These are phyloP conservation scores for Acanthosepion lycidas DNA, from an alignment of 2,888 invertebrate genomes.

Conservation along the genomic window DNA sequence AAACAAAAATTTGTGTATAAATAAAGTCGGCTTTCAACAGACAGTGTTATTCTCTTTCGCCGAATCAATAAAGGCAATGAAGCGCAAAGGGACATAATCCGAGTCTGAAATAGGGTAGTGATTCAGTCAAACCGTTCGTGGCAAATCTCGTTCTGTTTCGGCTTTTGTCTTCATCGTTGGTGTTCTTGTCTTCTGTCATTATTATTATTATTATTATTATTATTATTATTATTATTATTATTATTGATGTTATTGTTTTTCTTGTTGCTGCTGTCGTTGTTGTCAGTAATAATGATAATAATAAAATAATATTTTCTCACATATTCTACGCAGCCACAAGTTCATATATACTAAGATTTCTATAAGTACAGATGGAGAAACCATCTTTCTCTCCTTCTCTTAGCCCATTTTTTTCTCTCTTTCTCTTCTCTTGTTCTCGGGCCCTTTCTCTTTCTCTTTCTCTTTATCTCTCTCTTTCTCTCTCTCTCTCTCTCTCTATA, in stretches of 20 bases:
- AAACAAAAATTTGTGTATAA: background rate
- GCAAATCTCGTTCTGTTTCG: background rate
- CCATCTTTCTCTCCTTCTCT: background rate
- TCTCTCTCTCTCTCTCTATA: background rate
- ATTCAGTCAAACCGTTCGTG: background rate
- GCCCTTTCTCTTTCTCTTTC: too few relatives aligned
- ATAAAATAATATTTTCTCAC: background rate
- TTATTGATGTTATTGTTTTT: background rate
- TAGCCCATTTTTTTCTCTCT: accelerated
- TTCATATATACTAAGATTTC: too few relatives aligned
- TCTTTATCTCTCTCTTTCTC: background rate
- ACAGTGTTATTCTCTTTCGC: background rate
- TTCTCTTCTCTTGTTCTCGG: background rate
- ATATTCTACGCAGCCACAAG: too few relatives aligned
- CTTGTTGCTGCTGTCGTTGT: background rate
- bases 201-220: background rate
- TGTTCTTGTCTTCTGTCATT: background rate
- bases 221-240: background rate
- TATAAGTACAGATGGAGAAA: too few relatives aligned
- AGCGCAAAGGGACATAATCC: slow-evolving; percentile 13
- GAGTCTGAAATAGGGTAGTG: slow-evolving; percentile 22
- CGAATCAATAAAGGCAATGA: background rate
- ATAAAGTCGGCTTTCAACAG: background rate
- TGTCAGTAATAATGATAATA: background rate
- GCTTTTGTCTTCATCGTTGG: background rate